A percentile compares a stretch with the other conserved stretches of the same genome.
Evolutionary conservation across 2,888 invertebrate species (phyloP).

Genomic region (Tyria jacobaeae): DNA sequence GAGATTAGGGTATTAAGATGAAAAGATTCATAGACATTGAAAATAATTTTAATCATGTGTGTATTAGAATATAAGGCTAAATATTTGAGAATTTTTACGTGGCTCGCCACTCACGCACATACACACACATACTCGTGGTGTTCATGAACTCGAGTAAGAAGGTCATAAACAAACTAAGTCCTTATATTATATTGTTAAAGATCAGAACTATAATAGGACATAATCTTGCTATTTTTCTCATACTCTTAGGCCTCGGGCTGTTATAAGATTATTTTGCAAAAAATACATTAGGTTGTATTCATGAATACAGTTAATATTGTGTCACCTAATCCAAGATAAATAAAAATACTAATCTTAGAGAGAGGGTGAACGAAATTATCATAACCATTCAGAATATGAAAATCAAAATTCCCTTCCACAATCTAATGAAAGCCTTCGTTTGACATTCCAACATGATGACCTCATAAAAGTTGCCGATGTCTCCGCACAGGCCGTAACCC

Average conservation of each 20-base stretch:
- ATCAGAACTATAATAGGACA: too few relatives aligned
- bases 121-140: too few relatives aligned
- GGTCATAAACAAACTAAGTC: too few relatives aligned
- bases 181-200: too few relatives aligned
- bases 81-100: too few relatives aligned
- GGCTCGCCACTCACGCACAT: too few relatives aligned
- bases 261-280: background rate
- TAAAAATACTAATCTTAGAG: background rate
- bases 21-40: background rate
- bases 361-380: background rate
- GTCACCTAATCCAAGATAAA: too few relatives aligned
- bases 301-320: too few relatives aligned
- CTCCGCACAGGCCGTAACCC: slow-evolving; percentile 14
- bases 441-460: slow-evolving; percentile 18
- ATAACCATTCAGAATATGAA: slow-evolving; percentile 9
- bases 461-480: slow-evolving; percentile 19
- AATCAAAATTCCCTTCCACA: slow-evolving; percentile 13
- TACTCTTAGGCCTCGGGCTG: background rate
- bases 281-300: background rate
- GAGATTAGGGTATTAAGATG: background rate
- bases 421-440: slow-evolving; percentile 18
- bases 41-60: too few relatives aligned
- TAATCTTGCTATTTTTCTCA: background rate
- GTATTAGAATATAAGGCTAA: too few relatives aligned
- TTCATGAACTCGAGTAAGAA: too few relatives aligned